Conservation (phyloP, 1,140 invertebrate genomes). For the Trichoplusia ni region DNA sequence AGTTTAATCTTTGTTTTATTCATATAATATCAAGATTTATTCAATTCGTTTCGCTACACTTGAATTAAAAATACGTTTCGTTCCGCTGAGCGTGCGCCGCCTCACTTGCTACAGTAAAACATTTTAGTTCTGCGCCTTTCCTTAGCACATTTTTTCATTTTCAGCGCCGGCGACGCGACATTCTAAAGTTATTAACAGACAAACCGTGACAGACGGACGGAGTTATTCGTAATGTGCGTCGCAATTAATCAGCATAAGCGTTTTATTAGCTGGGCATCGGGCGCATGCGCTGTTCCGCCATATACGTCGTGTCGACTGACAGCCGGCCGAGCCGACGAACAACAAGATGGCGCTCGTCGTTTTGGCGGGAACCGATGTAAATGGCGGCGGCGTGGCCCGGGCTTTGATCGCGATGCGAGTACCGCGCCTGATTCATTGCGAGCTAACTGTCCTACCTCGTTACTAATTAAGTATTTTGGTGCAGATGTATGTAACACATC, state of each 20-base stretch:
- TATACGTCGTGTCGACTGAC: constrained; percentile 47
- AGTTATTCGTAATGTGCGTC: constrained; percentile 47
- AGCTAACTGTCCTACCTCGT: neutral
- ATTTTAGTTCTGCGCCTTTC: constrained; percentile 44
- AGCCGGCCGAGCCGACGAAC: constrained; percentile 43
- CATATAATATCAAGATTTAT: constrained; percentile 45
- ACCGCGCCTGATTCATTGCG: constrained; percentile 14
- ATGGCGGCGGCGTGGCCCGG: constrained; percentile 51
- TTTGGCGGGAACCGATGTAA: constrained; percentile 46
- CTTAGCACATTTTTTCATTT: constrained; percentile 35
- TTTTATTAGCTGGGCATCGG: constrained; percentile 56
- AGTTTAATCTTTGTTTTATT: constrained; percentile 31
- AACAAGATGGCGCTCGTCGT: constrained; percentile 52
- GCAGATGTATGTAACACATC: too few relatives aligned
- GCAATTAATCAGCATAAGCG: constrained; percentile 62
- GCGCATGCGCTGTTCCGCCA: constrained; percentile 54
- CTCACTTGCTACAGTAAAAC: constrained; percentile 31
- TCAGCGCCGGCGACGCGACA: constrained; percentile 8
- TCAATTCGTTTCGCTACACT: constrained; percentile 34
- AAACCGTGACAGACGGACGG: constrained; percentile 38
- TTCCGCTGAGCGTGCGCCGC: constrained; percentile 28
- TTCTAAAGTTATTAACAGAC: constrained; percentile 40
- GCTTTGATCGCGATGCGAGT: constrained; percentile 33
- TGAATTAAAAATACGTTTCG: constrained; percentile 44
- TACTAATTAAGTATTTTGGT: too few relatives aligned